Evolutionary conservation across 2,888 invertebrate genomes (phyloP).

Genomic region (Heteropelma amictum): DNA sequence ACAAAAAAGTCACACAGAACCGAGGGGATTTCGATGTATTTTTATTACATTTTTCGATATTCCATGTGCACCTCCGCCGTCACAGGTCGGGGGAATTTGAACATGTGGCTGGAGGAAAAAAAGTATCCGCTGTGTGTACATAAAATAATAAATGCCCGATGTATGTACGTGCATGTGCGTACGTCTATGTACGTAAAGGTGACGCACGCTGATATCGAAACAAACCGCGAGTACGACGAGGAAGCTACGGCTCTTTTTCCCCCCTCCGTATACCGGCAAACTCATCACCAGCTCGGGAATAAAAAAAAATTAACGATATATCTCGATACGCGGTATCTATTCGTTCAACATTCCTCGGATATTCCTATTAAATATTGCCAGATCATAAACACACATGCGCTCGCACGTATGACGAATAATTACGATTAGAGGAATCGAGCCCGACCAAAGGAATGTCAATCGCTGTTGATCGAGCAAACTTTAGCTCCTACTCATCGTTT

Average conservation of each 20-base stretch:
- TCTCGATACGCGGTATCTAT: constrained; percentile 17
- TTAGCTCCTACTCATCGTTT: constrained; percentile 37
- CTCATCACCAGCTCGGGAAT: background rate
- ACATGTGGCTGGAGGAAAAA: constrained; percentile 49
- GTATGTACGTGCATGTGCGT: background rate
- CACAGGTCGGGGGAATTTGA: background rate
- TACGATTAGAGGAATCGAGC: constrained; percentile 49
- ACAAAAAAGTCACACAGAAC: background rate
- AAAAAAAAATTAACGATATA: constrained; percentile 12
- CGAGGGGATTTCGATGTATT: background rate
- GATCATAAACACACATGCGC: background rate
- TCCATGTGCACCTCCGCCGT: too few species aligned
- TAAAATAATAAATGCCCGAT: constrained; percentile 6
- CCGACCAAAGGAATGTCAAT: constrained; percentile 36
- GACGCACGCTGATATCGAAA: constrained; percentile 57
- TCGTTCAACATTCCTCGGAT: background rate
- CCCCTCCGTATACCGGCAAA: too few species aligned
- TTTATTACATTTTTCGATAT: too few species aligned
- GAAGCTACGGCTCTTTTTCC: constrained; percentile 25
- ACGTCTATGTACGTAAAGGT: constrained; percentile 37
- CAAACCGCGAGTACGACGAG: constrained; percentile 38
- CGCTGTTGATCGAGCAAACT: constrained; percentile 41
- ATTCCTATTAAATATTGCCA: constrained; percentile 13
- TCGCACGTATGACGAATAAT: constrained; percentile 1
- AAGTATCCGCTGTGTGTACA: background rate